Percentiles rank a stretch among this genome's conserved stretches.
Evolutionary conservation across 2,113 vertebrate species (phyloP).

Genomic region (Balaeniceps rex): DNA sequence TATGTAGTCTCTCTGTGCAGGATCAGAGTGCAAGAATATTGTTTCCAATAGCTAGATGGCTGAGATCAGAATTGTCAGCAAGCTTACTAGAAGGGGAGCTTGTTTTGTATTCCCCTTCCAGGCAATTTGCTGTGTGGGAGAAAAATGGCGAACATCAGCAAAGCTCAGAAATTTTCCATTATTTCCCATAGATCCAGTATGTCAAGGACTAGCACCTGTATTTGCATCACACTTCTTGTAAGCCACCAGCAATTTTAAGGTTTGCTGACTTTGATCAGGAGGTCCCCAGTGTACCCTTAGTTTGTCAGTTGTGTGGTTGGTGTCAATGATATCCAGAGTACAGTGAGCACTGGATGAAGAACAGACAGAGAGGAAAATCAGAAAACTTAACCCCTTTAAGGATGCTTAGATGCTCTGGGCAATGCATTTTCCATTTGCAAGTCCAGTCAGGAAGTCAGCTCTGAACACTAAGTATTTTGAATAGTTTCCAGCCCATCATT

Average conservation of each 20-base stretch:
- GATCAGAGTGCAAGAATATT: neutral
- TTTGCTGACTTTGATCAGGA: neutral
- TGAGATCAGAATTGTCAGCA: neutral
- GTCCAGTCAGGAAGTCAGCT: neutral
- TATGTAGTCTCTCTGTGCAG: neutral
- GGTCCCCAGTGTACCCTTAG: neutral
- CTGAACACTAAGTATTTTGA: neutral
- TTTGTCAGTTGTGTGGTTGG: neutral
- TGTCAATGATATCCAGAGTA: neutral
- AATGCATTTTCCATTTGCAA: neutral
- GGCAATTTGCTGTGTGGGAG: neutral
- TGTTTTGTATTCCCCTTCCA: neutral
- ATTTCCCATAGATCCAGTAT: neutral
- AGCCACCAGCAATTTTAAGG: neutral
- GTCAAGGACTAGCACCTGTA: neutral
- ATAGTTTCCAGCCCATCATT: neutral
- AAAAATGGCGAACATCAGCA: neutral
- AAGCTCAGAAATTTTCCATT: neutral
- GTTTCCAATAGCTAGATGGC: neutral
- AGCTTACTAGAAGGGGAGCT: neutral
- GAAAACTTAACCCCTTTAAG: neutral
- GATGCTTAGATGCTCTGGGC: neutral
- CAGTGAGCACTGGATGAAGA: neutral
- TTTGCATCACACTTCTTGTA: neutral
- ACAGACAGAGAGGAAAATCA: neutral